phyloP scores from a whole-genome alignment of 2,797 vertebrate genomes.

The Phalloptychus januarius region DNA sequence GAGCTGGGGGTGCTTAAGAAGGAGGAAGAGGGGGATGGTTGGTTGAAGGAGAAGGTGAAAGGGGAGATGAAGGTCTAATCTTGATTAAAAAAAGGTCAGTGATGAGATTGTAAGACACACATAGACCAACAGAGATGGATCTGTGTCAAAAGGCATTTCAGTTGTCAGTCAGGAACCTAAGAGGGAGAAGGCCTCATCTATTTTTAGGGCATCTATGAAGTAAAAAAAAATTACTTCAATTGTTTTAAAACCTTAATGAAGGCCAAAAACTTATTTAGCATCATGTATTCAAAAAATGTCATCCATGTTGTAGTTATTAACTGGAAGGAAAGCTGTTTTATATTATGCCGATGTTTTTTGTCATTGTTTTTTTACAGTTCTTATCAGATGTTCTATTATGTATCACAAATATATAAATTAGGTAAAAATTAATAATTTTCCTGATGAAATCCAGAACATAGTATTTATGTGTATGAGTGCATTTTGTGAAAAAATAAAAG shows the following conservation, averaged over 20 bases:
- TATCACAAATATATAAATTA: constrained; percentile 1
- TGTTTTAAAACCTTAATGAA: constrained; percentile 11
- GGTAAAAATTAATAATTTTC: not conserved
- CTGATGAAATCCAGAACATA: not conserved
- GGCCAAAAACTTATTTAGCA: not conserved
- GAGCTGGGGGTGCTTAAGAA: constrained; percentile 49
- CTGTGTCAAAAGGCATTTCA: constrained; percentile 55
- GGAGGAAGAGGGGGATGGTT: constrained; percentile 53
- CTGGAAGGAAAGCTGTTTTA: not conserved
- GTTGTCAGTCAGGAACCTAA: constrained; percentile 47
- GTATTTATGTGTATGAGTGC: constrained; percentile 18
- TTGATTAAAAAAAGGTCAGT: constrained; percentile 80
- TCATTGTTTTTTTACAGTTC: not conserved
- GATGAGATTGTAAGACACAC: constrained; percentile 69
- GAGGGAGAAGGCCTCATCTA: not conserved
- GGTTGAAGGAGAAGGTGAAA: constrained; percentile 73
- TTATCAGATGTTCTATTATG: not conserved
- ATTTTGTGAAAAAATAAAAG: not conserved
- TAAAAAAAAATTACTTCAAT: constrained; percentile 14
- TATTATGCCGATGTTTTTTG: not conserved
- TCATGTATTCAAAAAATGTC: constrained; percentile 7
- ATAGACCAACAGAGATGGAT: constrained; percentile 55
- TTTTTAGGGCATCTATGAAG: constrained; percentile 16
- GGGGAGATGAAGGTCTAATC: constrained; percentile 76
- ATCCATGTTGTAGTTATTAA: not conserved